Base-by-base conservation (phyloP, 2,888 invertebrate genomes). In the Strigamia crassipes region DNA sequence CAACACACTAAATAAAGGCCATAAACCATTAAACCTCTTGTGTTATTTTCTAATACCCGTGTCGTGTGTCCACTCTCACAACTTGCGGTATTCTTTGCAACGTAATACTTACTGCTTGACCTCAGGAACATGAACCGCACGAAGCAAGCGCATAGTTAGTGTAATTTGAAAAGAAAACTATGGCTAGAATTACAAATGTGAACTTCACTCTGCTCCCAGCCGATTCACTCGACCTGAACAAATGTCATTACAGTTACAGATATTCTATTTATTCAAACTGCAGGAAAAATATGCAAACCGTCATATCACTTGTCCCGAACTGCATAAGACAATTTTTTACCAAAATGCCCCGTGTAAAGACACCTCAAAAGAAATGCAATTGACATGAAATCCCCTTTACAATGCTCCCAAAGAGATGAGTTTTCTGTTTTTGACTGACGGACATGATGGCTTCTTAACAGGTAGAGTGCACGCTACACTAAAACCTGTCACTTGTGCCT, bases 351-450 rank as follows among this genome's bases (percentile, higher is more conserved):
- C n/a, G 18, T 56, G 56, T 56, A 56, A 56, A 56, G 46, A 46
- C 46, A 46, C 46, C 46, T 46, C 46, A 46, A 46, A 46, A 46
- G 56, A 56, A 56, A 18, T 56, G 56, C 56, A 56, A 56, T 56
- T 56, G 56, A 56, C 56, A 56, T 56, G 18, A 18, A 56, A 56
- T 56, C 56, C 56, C 56, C 56, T 56, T 56, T 56, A 56, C 56
- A 56, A 56, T 56, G 56, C 56, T 56, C 56, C 56, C 56, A n/a
- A 56, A 18, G 56, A 56, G 56, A 56, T 56, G 56, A 56, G 56
- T 56, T 56, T 56, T 56, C 56, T 56, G 56, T 56, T 56, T 56
- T 56, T 56, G 56, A 56, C 56, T 56, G 56, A 56, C 56, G 56
- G 56, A 56, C 56, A 56, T 56, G 56, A 56, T 56, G 56, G 56